A percentile compares a stretch with the other conserved stretches of the same genome.
Conservation (phyloP, 2,888 invertebrate genomes). For the Anthrax anthrax region DNA sequence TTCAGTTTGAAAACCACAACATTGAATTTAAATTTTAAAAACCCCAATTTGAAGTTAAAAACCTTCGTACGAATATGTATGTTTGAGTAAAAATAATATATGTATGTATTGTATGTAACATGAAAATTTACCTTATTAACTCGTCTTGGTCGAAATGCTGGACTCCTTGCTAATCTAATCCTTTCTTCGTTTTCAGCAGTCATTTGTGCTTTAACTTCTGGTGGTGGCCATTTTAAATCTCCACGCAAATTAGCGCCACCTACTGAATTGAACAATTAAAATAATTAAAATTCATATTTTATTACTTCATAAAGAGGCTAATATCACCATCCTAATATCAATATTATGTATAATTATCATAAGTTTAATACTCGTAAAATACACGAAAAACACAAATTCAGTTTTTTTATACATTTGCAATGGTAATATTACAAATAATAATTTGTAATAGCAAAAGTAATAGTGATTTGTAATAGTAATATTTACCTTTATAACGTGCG, state of each 20-base stretch:
- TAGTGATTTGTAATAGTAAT: too few species aligned
- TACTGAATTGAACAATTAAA: conserved; percentile 20
- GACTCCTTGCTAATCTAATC: conserved; percentile 56
- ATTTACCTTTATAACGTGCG: conserved; percentile 48
- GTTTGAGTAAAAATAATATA: too few species aligned
- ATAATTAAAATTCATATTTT: not conserved
- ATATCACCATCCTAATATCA: not conserved
- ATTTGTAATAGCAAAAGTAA: too few species aligned
- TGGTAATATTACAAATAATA: too few species aligned
- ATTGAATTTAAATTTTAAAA: too few species aligned
- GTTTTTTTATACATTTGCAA: too few species aligned
- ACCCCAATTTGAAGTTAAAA: too few species aligned
- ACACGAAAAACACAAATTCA: too few species aligned
- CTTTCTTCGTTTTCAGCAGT: conserved; percentile 60
- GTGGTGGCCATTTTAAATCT: conserved; percentile 80
- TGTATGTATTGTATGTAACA: too few species aligned
- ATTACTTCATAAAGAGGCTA: too few species aligned
- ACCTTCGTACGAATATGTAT: too few species aligned
- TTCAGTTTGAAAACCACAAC: too few species aligned
- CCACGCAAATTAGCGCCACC: conserved; percentile 74
- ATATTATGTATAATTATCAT: conserved; percentile 1
- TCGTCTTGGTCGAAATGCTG: conserved; percentile 58
- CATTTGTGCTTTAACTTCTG: conserved; percentile 55
- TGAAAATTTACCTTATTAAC: conserved; percentile 36
- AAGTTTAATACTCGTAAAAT: not conserved